Evolutionary conservation across 2,113 vertebrate species (phyloP).

Genomic region (Apistogramma diplotaenia): DNA sequence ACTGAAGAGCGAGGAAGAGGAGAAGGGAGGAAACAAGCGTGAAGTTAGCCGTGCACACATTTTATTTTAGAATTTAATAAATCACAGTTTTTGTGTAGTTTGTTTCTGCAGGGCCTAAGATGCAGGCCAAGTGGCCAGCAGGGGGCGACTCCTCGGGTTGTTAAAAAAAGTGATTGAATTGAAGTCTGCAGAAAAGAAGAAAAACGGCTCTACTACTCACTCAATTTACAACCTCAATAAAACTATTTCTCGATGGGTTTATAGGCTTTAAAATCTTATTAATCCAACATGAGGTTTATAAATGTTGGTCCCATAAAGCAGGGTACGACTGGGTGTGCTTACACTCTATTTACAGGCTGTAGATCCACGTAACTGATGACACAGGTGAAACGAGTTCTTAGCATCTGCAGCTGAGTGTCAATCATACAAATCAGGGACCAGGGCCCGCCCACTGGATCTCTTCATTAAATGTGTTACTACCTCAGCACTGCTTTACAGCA

Average conservation of each 20-base stretch:
- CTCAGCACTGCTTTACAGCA: too few relatives aligned
- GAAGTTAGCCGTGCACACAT: background rate
- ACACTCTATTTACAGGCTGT: too few relatives aligned
- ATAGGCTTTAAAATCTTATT: background rate
- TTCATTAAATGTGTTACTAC: too few relatives aligned
- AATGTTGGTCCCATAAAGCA: background rate
- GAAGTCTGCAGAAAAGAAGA: background rate
- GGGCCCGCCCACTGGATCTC: background rate
- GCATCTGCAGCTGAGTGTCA: background rate
- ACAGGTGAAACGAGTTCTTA: background rate
- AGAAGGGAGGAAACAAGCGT: background rate
- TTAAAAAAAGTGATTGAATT: background rate
- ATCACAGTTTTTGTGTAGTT: background rate
- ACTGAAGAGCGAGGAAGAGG: slow-evolving; percentile 68
- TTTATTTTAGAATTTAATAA: too few relatives aligned
- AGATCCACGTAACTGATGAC: too few relatives aligned
- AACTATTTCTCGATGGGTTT: background rate
- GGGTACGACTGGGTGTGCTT: background rate
- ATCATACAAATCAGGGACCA: too few relatives aligned
- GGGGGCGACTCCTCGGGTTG: background rate
- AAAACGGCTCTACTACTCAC: background rate
- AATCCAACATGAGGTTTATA: background rate
- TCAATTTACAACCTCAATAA: background rate
- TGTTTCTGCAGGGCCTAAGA: background rate
- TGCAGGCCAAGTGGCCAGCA: background rate